A percentile compares a stretch with the other conserved stretches of the same genome.
Conservation (phyloP, 2,113 vertebrate species). For the Leiothrix lutea region DNA sequence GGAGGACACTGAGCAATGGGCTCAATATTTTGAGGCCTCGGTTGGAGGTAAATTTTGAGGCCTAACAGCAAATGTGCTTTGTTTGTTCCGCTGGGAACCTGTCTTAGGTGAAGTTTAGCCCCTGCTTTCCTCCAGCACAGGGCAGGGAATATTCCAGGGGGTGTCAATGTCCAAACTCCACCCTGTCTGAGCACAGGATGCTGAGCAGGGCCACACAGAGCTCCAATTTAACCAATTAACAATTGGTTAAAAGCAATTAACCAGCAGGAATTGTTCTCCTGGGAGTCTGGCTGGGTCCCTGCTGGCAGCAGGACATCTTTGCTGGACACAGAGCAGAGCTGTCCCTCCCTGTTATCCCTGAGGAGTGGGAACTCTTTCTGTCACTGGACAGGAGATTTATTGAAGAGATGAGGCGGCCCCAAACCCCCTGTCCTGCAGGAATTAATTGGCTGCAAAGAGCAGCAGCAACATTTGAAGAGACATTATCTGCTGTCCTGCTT, state of each 20-base stretch:
- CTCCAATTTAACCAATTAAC: not conserved
- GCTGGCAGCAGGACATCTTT: not conserved
- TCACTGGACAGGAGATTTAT: not conserved
- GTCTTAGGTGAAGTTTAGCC: too few relatives aligned
- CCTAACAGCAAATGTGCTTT: not conserved
- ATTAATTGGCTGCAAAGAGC: constrained; percentile 9
- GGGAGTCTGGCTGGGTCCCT: not conserved
- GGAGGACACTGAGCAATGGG: not conserved
- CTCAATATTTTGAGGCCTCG: not conserved
- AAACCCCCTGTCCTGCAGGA: not conserved
- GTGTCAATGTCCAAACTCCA: not conserved
- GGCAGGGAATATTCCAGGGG: not conserved
- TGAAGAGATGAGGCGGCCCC: not conserved
- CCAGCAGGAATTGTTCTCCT: not conserved
- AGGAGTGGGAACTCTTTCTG: not conserved
- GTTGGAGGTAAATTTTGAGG: not conserved
- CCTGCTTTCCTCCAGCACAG: not conserved
- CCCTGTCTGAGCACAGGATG: not conserved
- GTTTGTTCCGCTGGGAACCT: not conserved
- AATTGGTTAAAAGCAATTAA: not conserved
- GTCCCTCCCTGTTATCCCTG: not conserved
- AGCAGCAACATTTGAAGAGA: not conserved
- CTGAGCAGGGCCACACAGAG: not conserved
- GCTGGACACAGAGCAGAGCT: not conserved
- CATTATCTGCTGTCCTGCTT: constrained; percentile 1